Conservation (phyloP, 1,140 invertebrate genomes). For the Panulirus ornatus region DNA sequence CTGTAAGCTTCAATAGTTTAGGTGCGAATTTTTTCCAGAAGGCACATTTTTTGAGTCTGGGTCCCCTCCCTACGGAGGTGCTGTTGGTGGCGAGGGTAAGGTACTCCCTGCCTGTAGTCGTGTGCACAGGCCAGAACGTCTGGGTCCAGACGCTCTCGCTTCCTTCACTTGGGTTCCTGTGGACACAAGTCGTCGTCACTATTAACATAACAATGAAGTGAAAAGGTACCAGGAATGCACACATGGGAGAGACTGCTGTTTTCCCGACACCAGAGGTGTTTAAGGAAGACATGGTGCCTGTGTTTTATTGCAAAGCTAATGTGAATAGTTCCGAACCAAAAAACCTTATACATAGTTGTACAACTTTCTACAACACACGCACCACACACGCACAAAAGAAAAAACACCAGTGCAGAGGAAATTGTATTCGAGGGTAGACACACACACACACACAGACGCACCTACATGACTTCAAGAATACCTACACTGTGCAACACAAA, state of each 20-base stretch:
- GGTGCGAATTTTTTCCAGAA: conserved; percentile 98
- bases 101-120: conserved; percentile 89
- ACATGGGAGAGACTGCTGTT: too few relatives aligned
- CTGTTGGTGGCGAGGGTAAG: conserved; percentile 89
- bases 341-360: too few relatives aligned
- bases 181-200: not conserved
- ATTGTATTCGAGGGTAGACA: too few relatives aligned
- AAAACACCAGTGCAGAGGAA: too few relatives aligned
- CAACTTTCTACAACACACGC: too few relatives aligned
- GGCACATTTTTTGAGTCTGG: conserved; percentile 93
- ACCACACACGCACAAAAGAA: not conserved
- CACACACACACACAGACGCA: not conserved
- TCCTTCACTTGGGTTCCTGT: conserved; percentile 73
- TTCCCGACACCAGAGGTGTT: too few relatives aligned
- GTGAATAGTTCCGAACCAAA: too few relatives aligned
- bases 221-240: too few relatives aligned
- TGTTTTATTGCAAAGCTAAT: too few relatives aligned
- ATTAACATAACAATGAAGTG: too few relatives aligned
- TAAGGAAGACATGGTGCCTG: too few relatives aligned
- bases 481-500: too few relatives aligned
- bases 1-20: conserved; percentile 79
- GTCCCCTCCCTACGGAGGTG: conserved; percentile 89
- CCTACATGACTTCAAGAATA: not conserved
- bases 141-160: conserved; percentile 62
- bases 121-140: conserved; percentile 91